A percentile compares a stretch with the other conserved stretches of the same genome.
Conservation (phyloP, 2,797 vertebrate species). For the Leptoclinus maculatus region DNA sequence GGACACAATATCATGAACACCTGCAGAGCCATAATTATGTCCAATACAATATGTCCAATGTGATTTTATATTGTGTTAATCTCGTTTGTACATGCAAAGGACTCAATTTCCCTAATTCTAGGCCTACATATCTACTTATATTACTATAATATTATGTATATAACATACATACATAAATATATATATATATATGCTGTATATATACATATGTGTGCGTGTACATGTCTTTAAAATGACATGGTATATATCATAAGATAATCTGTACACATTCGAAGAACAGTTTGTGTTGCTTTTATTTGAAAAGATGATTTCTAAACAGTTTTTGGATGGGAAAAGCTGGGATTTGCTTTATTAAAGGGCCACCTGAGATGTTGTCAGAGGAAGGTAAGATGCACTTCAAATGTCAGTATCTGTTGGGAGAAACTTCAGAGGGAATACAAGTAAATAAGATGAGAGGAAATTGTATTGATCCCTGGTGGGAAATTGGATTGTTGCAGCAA, state of each 20-base stretch:
- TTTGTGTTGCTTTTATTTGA: not conserved
- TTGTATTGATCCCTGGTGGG: conserved; percentile 39
- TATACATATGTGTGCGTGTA: not conserved
- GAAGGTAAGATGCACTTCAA: conserved; percentile 21
- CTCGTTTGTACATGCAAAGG: not conserved
- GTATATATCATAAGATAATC: not conserved
- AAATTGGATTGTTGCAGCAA: conserved; percentile 30
- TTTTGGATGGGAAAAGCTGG: not conserved
- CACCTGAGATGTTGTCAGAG: conserved; percentile 13
- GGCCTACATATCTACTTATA: not conserved
- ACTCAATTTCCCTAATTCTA: not conserved
- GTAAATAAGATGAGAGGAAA: conserved; percentile 40
- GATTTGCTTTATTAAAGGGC: conserved; percentile 12
- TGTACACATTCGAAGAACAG: not conserved
- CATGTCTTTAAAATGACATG: not conserved
- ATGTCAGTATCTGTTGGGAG: conserved; percentile 23
- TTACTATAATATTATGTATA: no score
- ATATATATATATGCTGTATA: no score
- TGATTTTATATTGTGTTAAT: not conserved
- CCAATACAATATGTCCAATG: not conserved
- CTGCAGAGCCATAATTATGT: not conserved
- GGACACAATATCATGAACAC: conserved; percentile 13
- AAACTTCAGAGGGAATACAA: conserved; percentile 30
- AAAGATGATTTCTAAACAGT: not conserved
- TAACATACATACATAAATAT: no score